phyloP scores from a whole-genome alignment of 1,140 invertebrate species.

The Cotesia chilonis region DNA sequence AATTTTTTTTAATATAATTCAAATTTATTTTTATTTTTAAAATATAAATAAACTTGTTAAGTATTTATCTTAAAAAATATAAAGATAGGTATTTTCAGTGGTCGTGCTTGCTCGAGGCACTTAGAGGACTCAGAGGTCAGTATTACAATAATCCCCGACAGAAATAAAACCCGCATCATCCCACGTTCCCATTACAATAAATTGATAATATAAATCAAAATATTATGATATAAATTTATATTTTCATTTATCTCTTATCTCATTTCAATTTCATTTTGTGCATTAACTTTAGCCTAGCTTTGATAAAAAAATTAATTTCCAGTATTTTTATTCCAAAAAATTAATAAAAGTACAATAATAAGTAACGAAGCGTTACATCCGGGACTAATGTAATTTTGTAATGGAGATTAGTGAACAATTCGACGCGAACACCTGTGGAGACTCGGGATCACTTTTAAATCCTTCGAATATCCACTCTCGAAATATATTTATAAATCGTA shows the following conservation, averaged over 20 bases:
- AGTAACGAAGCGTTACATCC: slow-evolving; percentile 33
- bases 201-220: slow-evolving; percentile 56
- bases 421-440: slow-evolving; percentile 27
- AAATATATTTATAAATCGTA: background rate
- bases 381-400: slow-evolving; percentile 34
- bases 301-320: background rate
- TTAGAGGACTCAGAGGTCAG: slow-evolving; percentile 40
- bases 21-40: too few relatives aligned
- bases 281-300: background rate
- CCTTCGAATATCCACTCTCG: background rate
- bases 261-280: background rate
- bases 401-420: slow-evolving; percentile 31
- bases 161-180: slow-evolving; percentile 53
- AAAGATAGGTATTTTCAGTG: background rate
- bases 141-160: slow-evolving; percentile 49
- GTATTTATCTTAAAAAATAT: too few relatives aligned
- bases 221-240: slow-evolving; percentile 23
- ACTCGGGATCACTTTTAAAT: background rate
- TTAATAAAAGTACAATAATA: slow-evolving; percentile 2
- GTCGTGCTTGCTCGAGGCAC: slow-evolving; percentile 43
- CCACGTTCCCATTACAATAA: slow-evolving; percentile 53
- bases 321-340: background rate
- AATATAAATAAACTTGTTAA: too few relatives aligned
- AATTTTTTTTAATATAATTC: too few relatives aligned
- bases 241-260: slow-evolving; percentile 43